Evolutionary conservation across 2,113 vertebrate genomes (phyloP), one percentile per base, ranked within the genome.

Genomic region (Gobius niger): DNA sequence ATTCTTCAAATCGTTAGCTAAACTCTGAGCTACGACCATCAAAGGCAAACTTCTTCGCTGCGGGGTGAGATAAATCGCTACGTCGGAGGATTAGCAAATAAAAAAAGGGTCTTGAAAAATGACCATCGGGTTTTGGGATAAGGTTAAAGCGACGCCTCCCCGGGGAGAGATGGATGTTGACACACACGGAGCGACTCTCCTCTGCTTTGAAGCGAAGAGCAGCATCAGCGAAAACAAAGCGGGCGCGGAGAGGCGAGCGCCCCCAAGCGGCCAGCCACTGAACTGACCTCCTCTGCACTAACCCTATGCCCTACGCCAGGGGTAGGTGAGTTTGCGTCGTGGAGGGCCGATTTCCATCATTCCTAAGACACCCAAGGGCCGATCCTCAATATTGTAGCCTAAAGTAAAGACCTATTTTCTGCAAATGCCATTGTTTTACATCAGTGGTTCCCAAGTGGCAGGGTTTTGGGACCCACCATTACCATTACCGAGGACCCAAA

Each of bases 101-200:
- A 53, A 47, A 67, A 70, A 76, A 64, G 16, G 18, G 44, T 74
- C 24, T n/a, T 60, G 76, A 65, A 67, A 71, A 57, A 71, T 66
- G 66, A 56, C 53, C 68, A 80, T 63, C 64, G 18, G 68, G 44
- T 75, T 74, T 66, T 66, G 60, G 77, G 63, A 67, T 82, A 83
- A 65, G 77, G 86, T 67, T 81, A 85, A 82, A 74, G 85, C 47
- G 83, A 59, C 84, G 73, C 72, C 81, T 90, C 87, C 87, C 81
- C 60, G 77, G 83, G 80, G 80, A 80, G 83, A 87, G 72, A 82
- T 90, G 82, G 85, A 85, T 89, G 88, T 91, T 90, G 90, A 91
- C 90, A 91, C 85, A 89, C 77, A 57, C 83, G 90, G 87, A 83
- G 78, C 34, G 82, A 86, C 85, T 86, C 75, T 88, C 86, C 86